Evolutionary conservation across 2,797 vertebrate species (phyloP).

Genomic region (Phoeniculus purpureus): DNA sequence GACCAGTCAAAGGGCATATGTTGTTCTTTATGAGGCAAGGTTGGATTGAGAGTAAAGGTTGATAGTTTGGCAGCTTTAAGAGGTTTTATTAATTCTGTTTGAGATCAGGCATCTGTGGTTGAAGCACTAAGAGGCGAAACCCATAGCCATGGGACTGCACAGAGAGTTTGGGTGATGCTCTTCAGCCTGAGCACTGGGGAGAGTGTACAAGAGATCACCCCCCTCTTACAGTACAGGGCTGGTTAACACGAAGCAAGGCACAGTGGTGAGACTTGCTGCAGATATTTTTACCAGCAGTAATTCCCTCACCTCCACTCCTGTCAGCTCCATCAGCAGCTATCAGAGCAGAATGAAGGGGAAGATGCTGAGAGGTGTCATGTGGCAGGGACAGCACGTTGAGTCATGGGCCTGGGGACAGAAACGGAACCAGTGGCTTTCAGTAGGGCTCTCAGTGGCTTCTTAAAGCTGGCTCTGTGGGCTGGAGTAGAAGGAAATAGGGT

Average conservation of each 20-base stretch:
- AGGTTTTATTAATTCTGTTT: not conserved
- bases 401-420: not conserved
- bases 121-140: not conserved
- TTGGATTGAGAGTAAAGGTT: not conserved
- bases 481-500: not conserved
- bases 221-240: not conserved
- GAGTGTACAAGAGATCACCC: not conserved
- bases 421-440: not conserved
- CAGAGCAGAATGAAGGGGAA: not conserved
- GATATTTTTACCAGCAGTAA: not conserved
- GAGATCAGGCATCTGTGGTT: not conserved
- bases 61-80: not conserved
- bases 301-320: not conserved
- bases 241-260: not conserved
- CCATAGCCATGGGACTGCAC: not conserved
- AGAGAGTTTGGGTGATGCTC: fast-evolving
- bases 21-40: not conserved
- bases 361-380: not conserved
- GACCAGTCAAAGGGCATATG: not conserved
- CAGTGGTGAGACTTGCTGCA: not conserved
- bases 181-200: not conserved
- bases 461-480: not conserved
- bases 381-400: not conserved
- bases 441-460: not conserved
- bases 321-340: not conserved